phyloP scores from a whole-genome alignment of 2,797 vertebrate species.

The Sebastes alutus region DNA sequence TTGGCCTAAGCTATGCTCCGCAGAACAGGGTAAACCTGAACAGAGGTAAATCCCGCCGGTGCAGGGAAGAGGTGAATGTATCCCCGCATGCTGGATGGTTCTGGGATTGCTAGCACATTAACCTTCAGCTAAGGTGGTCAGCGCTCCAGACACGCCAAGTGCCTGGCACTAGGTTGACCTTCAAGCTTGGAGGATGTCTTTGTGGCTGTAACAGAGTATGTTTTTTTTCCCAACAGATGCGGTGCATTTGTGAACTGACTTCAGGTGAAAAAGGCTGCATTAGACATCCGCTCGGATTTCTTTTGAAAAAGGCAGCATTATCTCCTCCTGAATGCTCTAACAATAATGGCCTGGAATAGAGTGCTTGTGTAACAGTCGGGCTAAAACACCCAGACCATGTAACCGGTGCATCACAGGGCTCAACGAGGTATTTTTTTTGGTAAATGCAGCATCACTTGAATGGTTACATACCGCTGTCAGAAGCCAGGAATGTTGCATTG shows the following conservation, averaged over 20 bases:
- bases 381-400: conserved; percentile 43
- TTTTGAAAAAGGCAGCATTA: conserved; percentile 49
- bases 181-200: conserved; percentile 46
- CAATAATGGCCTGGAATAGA: conserved; percentile 32
- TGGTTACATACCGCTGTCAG: conserved; percentile 89
- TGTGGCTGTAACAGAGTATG: conserved; percentile 25
- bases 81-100: conserved; percentile 53
- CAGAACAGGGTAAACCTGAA: conserved; percentile 76
- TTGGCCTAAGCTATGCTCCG: conserved; percentile 76
- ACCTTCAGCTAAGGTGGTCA: conserved; percentile 64
- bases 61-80: conserved; percentile 65
- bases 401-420: conserved; percentile 33
- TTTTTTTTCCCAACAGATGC: not conserved
- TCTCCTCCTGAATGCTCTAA: conserved; percentile 38
- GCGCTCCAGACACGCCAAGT: conserved; percentile 42
- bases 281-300: conserved; percentile 22
- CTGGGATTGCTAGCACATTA: conserved; percentile 65
- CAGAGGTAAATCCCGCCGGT: conserved; percentile 71
- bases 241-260: conserved; percentile 17
- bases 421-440: conserved; percentile 28
- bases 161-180: conserved; percentile 51
- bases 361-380: conserved; percentile 38
- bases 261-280: conserved; percentile 34
- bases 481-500: conserved; percentile 95
- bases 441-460: conserved; percentile 9